Evolutionary conservation across 1,140 invertebrate species (phyloP).

Genomic region (Eueides isabella): DNA sequence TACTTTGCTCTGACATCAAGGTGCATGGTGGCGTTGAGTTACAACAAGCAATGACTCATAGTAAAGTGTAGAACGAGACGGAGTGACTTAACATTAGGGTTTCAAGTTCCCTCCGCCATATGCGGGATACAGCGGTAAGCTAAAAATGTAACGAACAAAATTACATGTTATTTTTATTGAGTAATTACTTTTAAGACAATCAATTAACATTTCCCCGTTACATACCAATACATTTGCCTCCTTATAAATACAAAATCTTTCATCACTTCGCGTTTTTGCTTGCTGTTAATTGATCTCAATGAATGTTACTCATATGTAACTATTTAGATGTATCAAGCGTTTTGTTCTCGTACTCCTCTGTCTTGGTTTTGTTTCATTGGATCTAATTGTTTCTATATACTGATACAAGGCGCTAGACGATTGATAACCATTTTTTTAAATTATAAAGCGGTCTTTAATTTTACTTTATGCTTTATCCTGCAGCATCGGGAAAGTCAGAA

Average conservation of each 20-base stretch:
- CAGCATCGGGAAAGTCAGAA: too few relatives aligned
- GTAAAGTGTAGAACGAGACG: too few relatives aligned
- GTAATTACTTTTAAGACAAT: background rate
- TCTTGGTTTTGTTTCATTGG: slow-evolving; percentile 18
- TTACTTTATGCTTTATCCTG: too few relatives aligned
- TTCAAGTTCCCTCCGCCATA: too few relatives aligned
- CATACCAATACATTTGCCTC: background rate
- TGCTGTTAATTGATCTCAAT: slow-evolving; percentile 33
- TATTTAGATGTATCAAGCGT: background rate
- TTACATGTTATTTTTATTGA: background rate
- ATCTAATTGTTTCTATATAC: slow-evolving; percentile 14
- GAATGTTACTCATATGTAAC: slow-evolving; percentile 15
- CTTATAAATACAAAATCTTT: slow-evolving; percentile 6
- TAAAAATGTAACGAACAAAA: too few relatives aligned
- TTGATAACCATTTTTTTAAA: background rate
- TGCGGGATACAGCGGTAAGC: too few relatives aligned
- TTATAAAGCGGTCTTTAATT: too few relatives aligned
- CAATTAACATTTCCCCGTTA: background rate
- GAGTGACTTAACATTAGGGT: too few relatives aligned
- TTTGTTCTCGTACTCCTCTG: slow-evolving; percentile 13
- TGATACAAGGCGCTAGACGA: background rate
- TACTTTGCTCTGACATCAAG: too few relatives aligned
- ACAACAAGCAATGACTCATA: too few relatives aligned
- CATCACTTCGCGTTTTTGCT: background rate
- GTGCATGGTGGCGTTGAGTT: too few relatives aligned